Percentiles rank a stretch among this genome's conserved stretches.
These are phyloP conservation scores for Enteromius mattozi DNA, from an alignment of 2,797 vertebrate genomes.

Conservation along the genomic window DNA sequence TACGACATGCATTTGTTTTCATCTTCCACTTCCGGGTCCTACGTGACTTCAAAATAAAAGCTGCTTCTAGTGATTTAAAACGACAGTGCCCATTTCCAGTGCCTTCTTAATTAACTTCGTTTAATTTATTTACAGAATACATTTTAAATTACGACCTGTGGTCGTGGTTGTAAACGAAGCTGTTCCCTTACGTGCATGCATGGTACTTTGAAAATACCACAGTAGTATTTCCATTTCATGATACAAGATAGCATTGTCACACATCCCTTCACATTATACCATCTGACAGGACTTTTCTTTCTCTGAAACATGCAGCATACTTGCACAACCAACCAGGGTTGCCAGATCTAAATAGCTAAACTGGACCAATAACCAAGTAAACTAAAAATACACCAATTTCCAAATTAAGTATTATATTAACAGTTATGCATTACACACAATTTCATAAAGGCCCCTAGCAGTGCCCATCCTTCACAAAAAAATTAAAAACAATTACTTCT, in stretches of 20 bases:
- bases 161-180: too few species aligned
- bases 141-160: neutral
- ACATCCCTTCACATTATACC: neutral
- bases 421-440: too few species aligned
- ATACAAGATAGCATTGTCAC: too few species aligned
- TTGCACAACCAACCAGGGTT: neutral
- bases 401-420: neutral
- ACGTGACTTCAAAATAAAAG: neutral
- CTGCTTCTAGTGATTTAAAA: neutral
- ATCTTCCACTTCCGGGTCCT: slow-evolving; percentile 5
- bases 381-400: neutral
- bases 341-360: neutral
- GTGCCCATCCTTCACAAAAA: neutral
- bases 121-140: neutral
- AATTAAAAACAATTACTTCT: neutral
- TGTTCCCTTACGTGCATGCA: too few species aligned
- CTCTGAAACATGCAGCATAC: neutral
- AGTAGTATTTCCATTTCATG: too few species aligned
- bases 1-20: neutral
- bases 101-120: neutral
- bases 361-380: neutral
- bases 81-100: neutral
- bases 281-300: neutral
- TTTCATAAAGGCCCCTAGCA: neutral
- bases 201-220: too few species aligned